Evolutionary conservation across 2,888 invertebrate species (phyloP), one percentile per base, ranked within the genome.

Genomic region (Venusia cambrica): DNA sequence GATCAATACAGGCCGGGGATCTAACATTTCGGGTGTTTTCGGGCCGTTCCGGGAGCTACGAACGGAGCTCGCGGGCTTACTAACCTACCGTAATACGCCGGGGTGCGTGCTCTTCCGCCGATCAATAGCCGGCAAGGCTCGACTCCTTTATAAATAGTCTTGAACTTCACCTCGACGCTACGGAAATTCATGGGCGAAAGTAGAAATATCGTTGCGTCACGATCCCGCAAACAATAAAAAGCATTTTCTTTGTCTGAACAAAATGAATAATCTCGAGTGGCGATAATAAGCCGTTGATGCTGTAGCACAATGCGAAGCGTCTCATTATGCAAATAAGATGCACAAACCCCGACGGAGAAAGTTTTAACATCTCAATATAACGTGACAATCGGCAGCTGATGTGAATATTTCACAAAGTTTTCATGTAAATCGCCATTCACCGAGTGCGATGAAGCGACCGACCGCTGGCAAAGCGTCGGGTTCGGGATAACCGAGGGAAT

Each of bases 41-140:
- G 87, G 73, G 60, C 60, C 45, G 69, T 80, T 83, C 84, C 85
- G 85, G 85, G 74, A 66, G 71, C 65, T 56, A 71, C 79, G 79
- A 73, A 60, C 73, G 68, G 41, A 35, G 55, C 63, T 57, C 64
- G 60, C 68, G 73, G 65, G 70, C 77, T 73, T 78, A 87, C 87
- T 87, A 87, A 87, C 87, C 87, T 87, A 87, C 87, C 87, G 81
- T 83, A 87, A 87, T 73, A 73, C 68, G 61, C 48, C 51, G 68
- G 75, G 75, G 81, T 79, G 80, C 79, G 80, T 81, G 71, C 66
- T 71, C 70, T 63, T 64, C 58, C 62, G 67, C 60, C 79, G 85
- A 87, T 87, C 85, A 75, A 87, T 87, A 87, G 61, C 72, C 72
- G 64, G 73, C 78, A 76, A 76, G 79, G 76, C 73, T 71, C 68